These are phyloP conservation scores for Hemicentrotus pulcherrimus DNA, from an alignment of 35 echinoderm and acorn worm species.

Conservation along the genomic window DNA sequence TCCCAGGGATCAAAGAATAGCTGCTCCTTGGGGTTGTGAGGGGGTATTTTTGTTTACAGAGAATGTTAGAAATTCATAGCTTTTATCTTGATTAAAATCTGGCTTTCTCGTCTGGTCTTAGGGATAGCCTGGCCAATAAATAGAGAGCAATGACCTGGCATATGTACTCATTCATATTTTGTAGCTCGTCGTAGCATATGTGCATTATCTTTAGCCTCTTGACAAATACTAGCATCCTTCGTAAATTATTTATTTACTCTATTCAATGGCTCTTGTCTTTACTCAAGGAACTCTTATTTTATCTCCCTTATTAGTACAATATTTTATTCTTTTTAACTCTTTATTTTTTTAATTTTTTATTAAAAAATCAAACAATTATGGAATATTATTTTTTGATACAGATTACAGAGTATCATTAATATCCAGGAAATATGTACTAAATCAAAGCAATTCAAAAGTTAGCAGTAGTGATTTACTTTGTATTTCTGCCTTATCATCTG, in stretches of 20 bases:
- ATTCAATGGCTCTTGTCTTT: too few species aligned
- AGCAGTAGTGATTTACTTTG: background rate
- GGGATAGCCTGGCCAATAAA: background rate
- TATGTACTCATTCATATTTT: background rate
- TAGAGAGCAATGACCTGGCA: background rate
- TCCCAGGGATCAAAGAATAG: conserved; percentile 2
- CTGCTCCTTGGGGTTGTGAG: background rate
- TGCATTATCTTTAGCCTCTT: too few species aligned
- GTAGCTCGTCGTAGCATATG: background rate
- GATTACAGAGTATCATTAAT: background rate
- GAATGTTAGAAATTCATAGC: conserved; percentile 2
- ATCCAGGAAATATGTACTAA: background rate
- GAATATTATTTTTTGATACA: too few species aligned
- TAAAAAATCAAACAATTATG: too few species aligned
- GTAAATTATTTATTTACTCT: too few species aligned
- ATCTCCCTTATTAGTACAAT: too few species aligned
- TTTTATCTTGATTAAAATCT: conserved; percentile 20
- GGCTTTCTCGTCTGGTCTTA: background rate
- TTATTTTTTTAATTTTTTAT: too few species aligned
- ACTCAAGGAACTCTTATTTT: too few species aligned
- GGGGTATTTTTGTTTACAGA: conserved; percentile 12
- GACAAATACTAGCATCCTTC: too few species aligned
- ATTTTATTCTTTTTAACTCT: too few species aligned
- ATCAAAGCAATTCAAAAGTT: background rate
- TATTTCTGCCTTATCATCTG: background rate